Percentiles rank a stretch among this genome's conserved stretches.
phyloP scores from a whole-genome alignment of 2,888 invertebrate species.

The Morpho helenor region DNA sequence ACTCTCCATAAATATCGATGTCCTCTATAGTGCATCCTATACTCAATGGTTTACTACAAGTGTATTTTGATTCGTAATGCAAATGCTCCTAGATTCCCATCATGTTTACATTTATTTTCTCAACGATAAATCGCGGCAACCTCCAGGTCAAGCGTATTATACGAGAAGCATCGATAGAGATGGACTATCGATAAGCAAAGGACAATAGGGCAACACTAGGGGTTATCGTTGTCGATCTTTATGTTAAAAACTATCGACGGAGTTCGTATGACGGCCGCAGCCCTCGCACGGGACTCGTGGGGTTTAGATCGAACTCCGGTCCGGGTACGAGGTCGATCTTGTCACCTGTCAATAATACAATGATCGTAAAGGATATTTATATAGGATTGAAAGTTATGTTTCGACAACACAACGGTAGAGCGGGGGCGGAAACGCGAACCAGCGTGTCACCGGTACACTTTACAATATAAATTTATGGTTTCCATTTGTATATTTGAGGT shows the following conservation, averaged over 20 bases:
- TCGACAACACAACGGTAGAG: too few relatives aligned
- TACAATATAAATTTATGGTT: too few relatives aligned
- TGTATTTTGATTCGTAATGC: slow-evolving; percentile 50
- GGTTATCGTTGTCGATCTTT: slow-evolving; percentile 69
- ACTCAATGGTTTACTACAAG: slow-evolving; percentile 35
- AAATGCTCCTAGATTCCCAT: slow-evolving; percentile 46
- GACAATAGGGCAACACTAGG: slow-evolving; percentile 53
- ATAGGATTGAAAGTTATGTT: not conserved
- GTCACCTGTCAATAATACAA: slow-evolving; percentile 29
- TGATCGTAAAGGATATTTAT: slow-evolving; percentile 20
- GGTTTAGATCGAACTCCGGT: slow-evolving; percentile 50
- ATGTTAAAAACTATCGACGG: slow-evolving; percentile 55
- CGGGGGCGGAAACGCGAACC: not conserved
- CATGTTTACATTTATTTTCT: slow-evolving; percentile 61
- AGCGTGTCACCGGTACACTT: too few relatives aligned
- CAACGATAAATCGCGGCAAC: slow-evolving; percentile 63
- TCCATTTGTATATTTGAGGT: not conserved
- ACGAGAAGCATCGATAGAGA: slow-evolving; percentile 31
- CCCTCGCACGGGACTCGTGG: slow-evolving; percentile 52
- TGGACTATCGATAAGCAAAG: slow-evolving; percentile 59
- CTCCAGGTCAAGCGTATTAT: slow-evolving; percentile 60
- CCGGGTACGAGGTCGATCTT: slow-evolving; percentile 22
- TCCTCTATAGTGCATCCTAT: too few relatives aligned
- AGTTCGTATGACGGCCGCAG: slow-evolving; percentile 32
- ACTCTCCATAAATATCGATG: too few relatives aligned